Evolutionary conservation across 1,140 invertebrate genomes (phyloP), one percentile per base, ranked within the genome.

Genomic region (Plectus sambesii): DNA sequence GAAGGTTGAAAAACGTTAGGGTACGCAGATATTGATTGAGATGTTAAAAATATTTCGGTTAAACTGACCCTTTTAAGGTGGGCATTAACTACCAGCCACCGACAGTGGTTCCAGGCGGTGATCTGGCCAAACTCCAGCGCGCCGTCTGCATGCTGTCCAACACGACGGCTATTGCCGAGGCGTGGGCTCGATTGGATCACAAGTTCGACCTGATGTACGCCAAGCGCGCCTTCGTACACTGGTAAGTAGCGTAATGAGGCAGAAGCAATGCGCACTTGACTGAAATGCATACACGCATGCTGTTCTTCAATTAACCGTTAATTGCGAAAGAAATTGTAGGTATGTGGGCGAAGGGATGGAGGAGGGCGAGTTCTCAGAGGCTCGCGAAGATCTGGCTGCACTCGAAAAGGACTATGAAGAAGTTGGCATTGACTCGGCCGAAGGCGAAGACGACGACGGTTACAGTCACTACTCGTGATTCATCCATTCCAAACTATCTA

Each of bases 301-400:
- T 35, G 85, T 85, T 63, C 81, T 85, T 19, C 83, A 85, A 66
- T 86, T n/a, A n/a, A n/a, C n/a, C n/a, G n/a, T n/a, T n/a, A n/a
- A n/a, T n/a, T n/a, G n/a, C n/a, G n/a, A n/a, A n/a, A n/a, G n/a
- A n/a, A n/a, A n/a, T 12, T 50, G 15, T 36, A 51, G 51, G 51
- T 53, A 58, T 24, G 80, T 83, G n/a, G 81, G 81, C 51, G 82
- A 85, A 75, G 82, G 82, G 65, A 83, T 84, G 81, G 81, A 84
- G 68, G 81, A 83, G 68, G 80, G 80, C 37, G 82, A 84, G 70
- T 85, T 85, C 73, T 81, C 78, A 1, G 83, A 85, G 70, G 84
- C 83, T 36, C 77, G 82, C 60, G 83, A 86, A 70, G 83, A 85
- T 77, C 73, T 85, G 62, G 82, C 83, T 36, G 82, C 82, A 12